These are phyloP conservation scores for Raja brachyura DNA, from an alignment of 2,113 vertebrate genomes.

Conservation along the genomic window DNA sequence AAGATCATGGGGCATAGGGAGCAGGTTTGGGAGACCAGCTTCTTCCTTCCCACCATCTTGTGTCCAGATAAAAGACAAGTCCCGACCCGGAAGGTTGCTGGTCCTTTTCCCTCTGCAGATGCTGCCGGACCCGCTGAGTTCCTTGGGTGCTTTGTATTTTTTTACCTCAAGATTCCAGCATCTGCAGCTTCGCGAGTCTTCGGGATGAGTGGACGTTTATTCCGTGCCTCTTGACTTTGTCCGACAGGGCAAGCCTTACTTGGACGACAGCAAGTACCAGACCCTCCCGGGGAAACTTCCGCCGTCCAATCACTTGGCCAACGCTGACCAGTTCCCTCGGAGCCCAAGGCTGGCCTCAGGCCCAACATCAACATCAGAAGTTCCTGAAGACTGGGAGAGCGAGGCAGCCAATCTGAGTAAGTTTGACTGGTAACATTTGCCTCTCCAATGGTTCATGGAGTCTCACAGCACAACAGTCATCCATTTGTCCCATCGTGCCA, in stretches of 20 bases:
- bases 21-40: too few species aligned
- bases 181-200: too few species aligned
- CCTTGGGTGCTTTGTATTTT: too few species aligned
- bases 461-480: background rate
- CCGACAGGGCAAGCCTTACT: conserved; percentile 52
- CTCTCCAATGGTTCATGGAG: background rate
- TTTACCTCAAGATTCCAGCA: too few species aligned
- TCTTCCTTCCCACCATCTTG: background rate
- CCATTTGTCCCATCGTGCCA: background rate
- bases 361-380: conserved; percentile 48
- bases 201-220: background rate
- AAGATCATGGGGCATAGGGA: too few species aligned
- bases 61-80: background rate
- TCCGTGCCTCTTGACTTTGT: background rate
- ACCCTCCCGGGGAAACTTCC: conserved; percentile 69
- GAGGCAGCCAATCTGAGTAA: conserved; percentile 64
- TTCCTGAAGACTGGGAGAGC: conserved; percentile 50
- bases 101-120: too few species aligned
- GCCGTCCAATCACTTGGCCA: conserved; percentile 60
- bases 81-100: background rate
- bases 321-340: conserved; percentile 41
- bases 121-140: too few species aligned
- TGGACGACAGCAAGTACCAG: conserved; percentile 64
- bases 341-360: conserved; percentile 46
- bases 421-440: conserved; percentile 20